Conservation (phyloP, 2,113 vertebrate genomes). For the Neotragus moschatus region DNA sequence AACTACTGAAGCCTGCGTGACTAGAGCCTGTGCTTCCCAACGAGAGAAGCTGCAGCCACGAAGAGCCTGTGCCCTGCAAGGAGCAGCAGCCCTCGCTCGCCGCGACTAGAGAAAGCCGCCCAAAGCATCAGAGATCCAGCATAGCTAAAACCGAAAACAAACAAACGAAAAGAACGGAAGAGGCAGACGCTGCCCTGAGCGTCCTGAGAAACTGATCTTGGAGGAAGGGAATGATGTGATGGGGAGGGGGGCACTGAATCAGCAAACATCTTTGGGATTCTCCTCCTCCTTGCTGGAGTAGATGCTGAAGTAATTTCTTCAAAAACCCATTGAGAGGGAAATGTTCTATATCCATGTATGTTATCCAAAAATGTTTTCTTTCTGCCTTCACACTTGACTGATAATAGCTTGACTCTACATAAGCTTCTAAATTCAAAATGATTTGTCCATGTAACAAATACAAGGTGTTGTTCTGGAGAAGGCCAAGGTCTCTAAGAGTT, state of each 20-base stretch:
- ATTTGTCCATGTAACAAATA: not conserved
- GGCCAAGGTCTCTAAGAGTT: fast-evolving
- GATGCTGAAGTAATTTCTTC: not conserved
- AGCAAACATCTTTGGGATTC: not conserved
- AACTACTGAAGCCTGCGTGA: not conserved
- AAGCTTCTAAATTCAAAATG: not conserved
- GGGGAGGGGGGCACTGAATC: too few relatives aligned
- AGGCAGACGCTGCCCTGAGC: fast-evolving
- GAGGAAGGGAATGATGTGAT: not conserved
- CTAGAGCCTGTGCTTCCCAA: not conserved
- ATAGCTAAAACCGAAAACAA: not conserved
- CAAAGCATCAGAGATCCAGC: not conserved
- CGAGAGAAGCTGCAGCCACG: fast-evolving
- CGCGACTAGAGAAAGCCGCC: not conserved
- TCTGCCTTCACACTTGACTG: not conserved
- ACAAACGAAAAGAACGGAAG: fast-evolving
- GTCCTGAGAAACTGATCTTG: not conserved
- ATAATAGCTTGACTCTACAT: not conserved
- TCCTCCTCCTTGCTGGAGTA: not conserved
- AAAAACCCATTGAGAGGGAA: not conserved
- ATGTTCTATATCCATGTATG: not conserved
- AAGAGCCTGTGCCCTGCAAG: not conserved
- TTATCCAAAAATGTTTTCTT: not conserved
- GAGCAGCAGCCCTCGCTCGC: fast-evolving
- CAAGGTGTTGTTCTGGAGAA: not conserved